A percentile compares a stretch with the other conserved stretches of the same genome.
Conservation (phyloP, 2,113 vertebrate genomes). For the Gallinago jamesoni region DNA sequence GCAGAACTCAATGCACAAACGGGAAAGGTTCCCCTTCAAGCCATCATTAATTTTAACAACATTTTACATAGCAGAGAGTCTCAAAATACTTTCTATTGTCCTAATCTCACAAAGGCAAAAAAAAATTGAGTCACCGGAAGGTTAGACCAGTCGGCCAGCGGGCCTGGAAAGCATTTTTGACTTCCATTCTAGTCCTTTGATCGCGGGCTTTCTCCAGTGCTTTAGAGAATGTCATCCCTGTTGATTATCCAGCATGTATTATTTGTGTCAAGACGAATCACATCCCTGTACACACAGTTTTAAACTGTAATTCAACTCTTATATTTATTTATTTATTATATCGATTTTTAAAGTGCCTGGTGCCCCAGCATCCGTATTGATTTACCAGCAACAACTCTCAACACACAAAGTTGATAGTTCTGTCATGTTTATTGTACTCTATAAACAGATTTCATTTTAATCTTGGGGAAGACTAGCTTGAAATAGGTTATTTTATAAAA, state of each 20-base stretch:
- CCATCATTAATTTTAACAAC: not conserved
- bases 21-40: not conserved
- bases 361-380: not conserved
- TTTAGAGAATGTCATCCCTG: not conserved
- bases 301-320: not conserved
- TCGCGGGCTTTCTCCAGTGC: not conserved
- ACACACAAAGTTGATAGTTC: not conserved
- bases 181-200: not conserved
- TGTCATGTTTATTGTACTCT: not conserved
- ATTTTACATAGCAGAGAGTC: not conserved
- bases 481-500: constrained; percentile 14
- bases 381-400: not conserved
- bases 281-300: not conserved
- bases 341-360: not conserved
- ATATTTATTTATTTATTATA: not conserved
- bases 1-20: not conserved
- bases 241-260: not conserved
- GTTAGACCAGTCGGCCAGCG: not conserved
- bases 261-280: not conserved
- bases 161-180: not conserved
- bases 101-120: not conserved
- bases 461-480: not conserved
- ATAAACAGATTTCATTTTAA: not conserved
- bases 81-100: not conserved
- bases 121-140: not conserved